Conservation (phyloP, 2,113 vertebrate species). For the Australoheros scitulus region DNA sequence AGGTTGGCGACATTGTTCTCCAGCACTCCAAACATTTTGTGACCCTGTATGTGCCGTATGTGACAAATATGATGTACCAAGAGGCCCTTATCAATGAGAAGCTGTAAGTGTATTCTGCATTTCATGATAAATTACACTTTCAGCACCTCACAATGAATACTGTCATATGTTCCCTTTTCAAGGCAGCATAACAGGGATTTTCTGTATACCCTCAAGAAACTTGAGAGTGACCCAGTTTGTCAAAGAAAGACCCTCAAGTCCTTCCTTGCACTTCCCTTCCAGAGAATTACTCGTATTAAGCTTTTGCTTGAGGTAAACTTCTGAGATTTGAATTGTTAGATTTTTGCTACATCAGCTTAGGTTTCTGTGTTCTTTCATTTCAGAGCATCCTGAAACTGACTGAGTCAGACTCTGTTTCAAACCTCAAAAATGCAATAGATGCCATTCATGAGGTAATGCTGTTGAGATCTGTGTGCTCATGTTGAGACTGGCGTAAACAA, state of each 20-base stretch:
- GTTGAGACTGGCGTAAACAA: not conserved
- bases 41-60: slow-evolving; percentile 79
- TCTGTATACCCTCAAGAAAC: slow-evolving; percentile 64
- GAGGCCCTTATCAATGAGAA: slow-evolving; percentile 77
- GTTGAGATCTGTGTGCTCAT: not conserved
- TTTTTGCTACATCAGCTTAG: not conserved
- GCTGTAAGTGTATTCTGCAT: slow-evolving; percentile 66
- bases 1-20: slow-evolving; percentile 78
- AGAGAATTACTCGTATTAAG: slow-evolving; percentile 82
- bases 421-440: slow-evolving; percentile 67
- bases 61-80: slow-evolving; percentile 87
- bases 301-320: slow-evolving; percentile 80
- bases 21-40: slow-evolving; percentile 70
- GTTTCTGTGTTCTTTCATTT: slow-evolving; percentile 7
- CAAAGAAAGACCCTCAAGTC: slow-evolving; percentile 82
- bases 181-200: slow-evolving; percentile 79
- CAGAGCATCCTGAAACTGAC: slow-evolving; percentile 79
- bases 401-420: slow-evolving; percentile 17
- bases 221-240: slow-evolving; percentile 79
- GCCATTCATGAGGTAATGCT: slow-evolving; percentile 75
- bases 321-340: not conserved
- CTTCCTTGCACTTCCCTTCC: slow-evolving; percentile 85
- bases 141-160: not conserved
- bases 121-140: not conserved
- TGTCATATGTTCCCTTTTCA: not conserved